A percentile compares a stretch with the other conserved stretches of the same genome.
Conservation (phyloP, 2,797 vertebrate species). For the Ispidina lecontei region DNA sequence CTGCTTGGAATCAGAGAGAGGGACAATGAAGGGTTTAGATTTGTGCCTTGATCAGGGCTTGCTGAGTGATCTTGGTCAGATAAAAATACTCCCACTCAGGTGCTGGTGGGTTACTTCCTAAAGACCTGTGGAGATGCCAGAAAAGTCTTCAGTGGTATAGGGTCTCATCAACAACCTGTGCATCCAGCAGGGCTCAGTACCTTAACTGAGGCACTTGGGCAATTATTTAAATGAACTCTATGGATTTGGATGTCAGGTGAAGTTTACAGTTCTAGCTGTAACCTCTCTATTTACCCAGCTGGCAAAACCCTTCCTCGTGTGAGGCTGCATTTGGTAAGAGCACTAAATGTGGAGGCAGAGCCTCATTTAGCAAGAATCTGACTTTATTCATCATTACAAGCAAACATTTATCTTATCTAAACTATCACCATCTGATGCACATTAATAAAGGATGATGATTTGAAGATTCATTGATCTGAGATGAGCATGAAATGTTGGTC, state of each 20-base stretch:
- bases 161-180: neutral
- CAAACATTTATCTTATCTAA: neutral
- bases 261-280: neutral
- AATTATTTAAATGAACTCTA: neutral
- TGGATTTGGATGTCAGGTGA: neutral
- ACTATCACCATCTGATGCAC: neutral
- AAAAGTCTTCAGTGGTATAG: neutral
- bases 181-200: neutral
- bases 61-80: constrained; percentile 1
- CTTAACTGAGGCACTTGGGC: neutral
- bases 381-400: neutral
- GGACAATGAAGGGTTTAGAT: neutral
- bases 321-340: neutral
- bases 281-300: neutral
- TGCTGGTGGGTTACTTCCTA: neutral
- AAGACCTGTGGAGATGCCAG: neutral
- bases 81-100: neutral
- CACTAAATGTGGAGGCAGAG: neutral
- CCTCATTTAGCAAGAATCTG: neutral
- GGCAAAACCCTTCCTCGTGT: neutral
- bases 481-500: neutral
- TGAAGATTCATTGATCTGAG: neutral
- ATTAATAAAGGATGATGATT: neutral
- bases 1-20: neutral
- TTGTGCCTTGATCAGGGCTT: neutral